Percentiles rank a stretch among this genome's conserved stretches.
phyloP scores from a whole-genome alignment of 1,140 invertebrate species.

The Anagrus nilaparvatae region DNA sequence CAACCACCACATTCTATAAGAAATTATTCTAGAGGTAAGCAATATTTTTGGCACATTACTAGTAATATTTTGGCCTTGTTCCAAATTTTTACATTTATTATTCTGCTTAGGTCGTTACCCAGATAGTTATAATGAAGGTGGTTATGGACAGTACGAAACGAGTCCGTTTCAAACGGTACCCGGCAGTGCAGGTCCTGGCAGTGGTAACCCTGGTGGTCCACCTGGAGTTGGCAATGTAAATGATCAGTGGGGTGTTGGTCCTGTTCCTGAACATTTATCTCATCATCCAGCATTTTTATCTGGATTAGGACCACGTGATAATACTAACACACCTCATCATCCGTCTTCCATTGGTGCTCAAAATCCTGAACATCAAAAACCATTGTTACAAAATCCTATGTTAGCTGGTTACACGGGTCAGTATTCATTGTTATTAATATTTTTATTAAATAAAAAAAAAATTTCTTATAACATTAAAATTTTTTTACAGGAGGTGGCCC shows the following conservation, averaged over 20 bases:
- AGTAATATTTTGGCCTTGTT: neutral
- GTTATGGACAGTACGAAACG: conserved; percentile 58
- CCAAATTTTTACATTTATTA: conserved; percentile 12
- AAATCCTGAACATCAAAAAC: conserved; percentile 54
- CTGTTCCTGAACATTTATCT: conserved; percentile 43
- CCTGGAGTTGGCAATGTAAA: conserved; percentile 39
- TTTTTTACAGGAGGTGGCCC: conserved; percentile 49
- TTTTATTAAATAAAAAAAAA: conserved; percentile 6
- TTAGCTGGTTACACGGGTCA: conserved; percentile 59
- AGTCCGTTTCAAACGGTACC: conserved; percentile 75
- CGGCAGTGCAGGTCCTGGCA: conserved; percentile 46
- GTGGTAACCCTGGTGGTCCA: conserved; percentile 41
- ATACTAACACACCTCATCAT: conserved; percentile 39
- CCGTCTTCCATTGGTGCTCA: conserved; percentile 36
- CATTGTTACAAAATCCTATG: conserved; percentile 61
- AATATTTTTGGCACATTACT: neutral
- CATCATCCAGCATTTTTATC: conserved; percentile 55
- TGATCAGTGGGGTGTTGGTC: conserved; percentile 37
- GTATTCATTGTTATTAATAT: conserved; percentile 10
- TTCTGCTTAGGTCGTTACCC: conserved; percentile 48
- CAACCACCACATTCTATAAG: conserved; percentile 55
- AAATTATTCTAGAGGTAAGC: conserved; percentile 53
- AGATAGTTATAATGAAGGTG: conserved; percentile 52
- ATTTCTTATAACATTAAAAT: conserved; percentile 1
- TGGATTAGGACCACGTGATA: conserved; percentile 38